Evolutionary conservation across 2,113 vertebrate genomes (phyloP).

Genomic region (Mobula birostris): DNA sequence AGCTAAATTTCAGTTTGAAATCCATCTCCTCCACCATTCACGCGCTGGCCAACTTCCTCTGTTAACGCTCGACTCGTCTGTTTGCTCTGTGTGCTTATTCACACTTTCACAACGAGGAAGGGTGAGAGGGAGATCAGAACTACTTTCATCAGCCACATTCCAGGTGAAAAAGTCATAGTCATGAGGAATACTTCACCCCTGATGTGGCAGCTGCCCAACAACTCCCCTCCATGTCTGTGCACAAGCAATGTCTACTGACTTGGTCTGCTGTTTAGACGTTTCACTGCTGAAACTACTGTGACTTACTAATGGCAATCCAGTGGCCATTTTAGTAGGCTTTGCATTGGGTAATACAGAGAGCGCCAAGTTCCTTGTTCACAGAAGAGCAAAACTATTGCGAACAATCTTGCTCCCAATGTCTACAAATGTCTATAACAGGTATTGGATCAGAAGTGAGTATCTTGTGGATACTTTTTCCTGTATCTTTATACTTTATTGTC

Average conservation of each 20-base stretch:
- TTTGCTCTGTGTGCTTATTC: no score
- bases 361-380: not conserved
- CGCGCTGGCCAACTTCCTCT: no score
- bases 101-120: no score
- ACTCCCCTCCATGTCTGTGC: no score
- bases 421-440: not conserved
- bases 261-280: not conserved
- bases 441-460: not conserved
- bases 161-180: not conserved
- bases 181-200: not conserved
- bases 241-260: no score
- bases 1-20: no score
- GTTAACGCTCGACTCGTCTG: no score
- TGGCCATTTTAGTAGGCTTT: not conserved
- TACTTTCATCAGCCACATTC: not conserved
- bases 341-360: not conserved
- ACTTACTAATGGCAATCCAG: not conserved
- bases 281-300: not conserved
- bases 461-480: not conserved
- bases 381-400: not conserved
- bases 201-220: not conserved
- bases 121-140: not conserved
- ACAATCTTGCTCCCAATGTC: not conserved
- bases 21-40: no score
- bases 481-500: not conserved